Evolutionary conservation across 2,113 vertebrate species (phyloP).

Genomic region (Pedetes capensis): DNA sequence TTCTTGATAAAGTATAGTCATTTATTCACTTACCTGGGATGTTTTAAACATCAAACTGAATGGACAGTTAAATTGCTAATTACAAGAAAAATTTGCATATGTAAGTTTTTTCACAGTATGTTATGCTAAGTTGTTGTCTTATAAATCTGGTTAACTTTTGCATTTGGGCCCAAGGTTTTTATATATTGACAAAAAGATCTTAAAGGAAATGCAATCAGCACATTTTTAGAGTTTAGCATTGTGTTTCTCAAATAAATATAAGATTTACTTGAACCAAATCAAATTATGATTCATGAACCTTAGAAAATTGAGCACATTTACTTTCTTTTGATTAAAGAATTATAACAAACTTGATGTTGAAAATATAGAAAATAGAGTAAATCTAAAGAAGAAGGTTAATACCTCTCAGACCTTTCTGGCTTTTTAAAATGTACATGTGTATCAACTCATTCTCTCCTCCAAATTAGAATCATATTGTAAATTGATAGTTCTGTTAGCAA

Average conservation of each 20-base stretch:
- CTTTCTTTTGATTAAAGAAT: not conserved
- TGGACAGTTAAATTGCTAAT: not conserved
- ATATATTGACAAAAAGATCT: not conserved
- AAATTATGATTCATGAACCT: not conserved
- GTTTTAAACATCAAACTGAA: not conserved
- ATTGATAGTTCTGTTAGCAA: not conserved
- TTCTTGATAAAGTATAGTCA: not conserved
- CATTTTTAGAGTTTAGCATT: not conserved
- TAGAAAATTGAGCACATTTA: not conserved
- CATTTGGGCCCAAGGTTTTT: not conserved
- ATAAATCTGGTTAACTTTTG: not conserved
- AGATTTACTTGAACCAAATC: not conserved
- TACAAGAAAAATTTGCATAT: not conserved
- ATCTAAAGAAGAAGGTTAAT: not conserved
- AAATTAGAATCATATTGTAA: not conserved
- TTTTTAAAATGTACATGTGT: not conserved
- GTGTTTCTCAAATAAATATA: not conserved
- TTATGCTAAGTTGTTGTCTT: not conserved
- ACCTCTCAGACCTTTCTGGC: not conserved
- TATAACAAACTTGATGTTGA: not conserved
- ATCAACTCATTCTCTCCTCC: not conserved
- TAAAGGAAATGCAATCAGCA: not conserved
- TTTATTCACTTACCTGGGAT: not conserved
- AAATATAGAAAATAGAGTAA: not conserved
- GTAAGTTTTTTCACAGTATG: conserved; percentile 8